Percentiles rank a stretch among this genome's conserved stretches.
Conservation (phyloP, 2,888 invertebrate species). For the Tortrix viridana region DNA sequence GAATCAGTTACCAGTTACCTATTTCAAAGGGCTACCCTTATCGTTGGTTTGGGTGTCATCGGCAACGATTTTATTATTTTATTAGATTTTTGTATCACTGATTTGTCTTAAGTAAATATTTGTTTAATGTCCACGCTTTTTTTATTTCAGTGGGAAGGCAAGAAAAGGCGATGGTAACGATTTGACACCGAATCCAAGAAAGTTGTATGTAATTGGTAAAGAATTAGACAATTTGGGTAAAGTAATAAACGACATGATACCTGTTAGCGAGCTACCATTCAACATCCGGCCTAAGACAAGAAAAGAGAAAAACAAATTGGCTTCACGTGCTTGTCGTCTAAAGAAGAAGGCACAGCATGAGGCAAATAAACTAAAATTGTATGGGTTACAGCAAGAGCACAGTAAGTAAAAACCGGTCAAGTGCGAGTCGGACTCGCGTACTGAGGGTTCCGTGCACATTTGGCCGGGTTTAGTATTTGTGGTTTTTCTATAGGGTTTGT, state of each 20-base stretch:
- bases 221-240: slow-evolving; percentile 95
- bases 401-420: slow-evolving; percentile 86
- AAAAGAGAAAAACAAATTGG: slow-evolving; percentile 98
- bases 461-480: too few relatives aligned
- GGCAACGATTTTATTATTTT: neutral
- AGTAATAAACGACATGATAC: slow-evolving; percentile 97
- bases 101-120: too few relatives aligned
- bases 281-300: slow-evolving; percentile 95
- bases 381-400: slow-evolving; percentile 96
- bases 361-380: slow-evolving; percentile 98
- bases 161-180: slow-evolving; percentile 99
- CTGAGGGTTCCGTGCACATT: too few relatives aligned
- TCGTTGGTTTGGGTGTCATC: too few relatives aligned
- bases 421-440: too few relatives aligned
- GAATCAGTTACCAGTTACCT: too few relatives aligned
- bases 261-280: slow-evolving; percentile 96
- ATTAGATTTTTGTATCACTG: neutral
- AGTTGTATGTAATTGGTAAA: slow-evolving; percentile 94
- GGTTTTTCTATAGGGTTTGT: too few relatives aligned
- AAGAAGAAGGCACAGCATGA: slow-evolving; percentile 99
- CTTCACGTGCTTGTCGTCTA: slow-evolving; percentile 97
- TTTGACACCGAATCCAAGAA: slow-evolving; percentile 96
- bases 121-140: neutral
- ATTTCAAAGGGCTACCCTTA: too few relatives aligned
- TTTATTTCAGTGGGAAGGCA: slow-evolving; percentile 89